Conservation (phyloP, 2,113 vertebrate genomes). For the Tupaia chinensis region DNA sequence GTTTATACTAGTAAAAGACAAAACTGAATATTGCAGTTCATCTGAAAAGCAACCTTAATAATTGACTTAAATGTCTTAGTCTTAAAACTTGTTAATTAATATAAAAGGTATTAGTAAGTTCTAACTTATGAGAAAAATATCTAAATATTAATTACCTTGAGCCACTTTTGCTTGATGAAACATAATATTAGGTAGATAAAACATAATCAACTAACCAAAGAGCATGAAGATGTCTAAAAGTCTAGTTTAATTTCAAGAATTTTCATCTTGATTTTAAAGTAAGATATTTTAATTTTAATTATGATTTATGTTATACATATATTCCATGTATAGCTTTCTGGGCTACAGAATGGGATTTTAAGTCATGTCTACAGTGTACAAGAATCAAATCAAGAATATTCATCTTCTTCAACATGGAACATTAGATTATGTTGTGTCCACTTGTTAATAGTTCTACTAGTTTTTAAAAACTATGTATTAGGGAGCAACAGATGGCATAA, state of each 20-base stretch:
- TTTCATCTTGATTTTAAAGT: constrained; percentile 22
- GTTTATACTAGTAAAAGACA: background rate
- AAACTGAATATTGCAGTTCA: background rate
- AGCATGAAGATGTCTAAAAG: background rate
- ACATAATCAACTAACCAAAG: background rate
- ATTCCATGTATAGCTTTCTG: too few relatives aligned
- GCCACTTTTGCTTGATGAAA: constrained; percentile 34
- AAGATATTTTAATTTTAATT: too few relatives aligned
- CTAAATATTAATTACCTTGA: background rate
- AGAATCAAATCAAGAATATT: too few relatives aligned
- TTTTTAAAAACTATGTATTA: too few relatives aligned
- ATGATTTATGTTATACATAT: too few relatives aligned
- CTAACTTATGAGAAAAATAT: background rate
- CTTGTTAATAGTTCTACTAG: too few relatives aligned
- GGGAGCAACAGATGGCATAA: too few relatives aligned
- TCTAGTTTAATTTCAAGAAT: background rate
- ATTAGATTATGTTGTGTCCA: too few relatives aligned
- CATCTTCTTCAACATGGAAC: too few relatives aligned
- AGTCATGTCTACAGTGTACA: too few relatives aligned
- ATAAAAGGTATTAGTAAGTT: background rate
- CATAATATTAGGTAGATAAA: background rate
- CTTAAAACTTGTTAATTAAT: background rate
- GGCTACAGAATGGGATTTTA: too few relatives aligned
- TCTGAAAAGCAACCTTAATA: background rate
- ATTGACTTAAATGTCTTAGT: background rate